These are phyloP conservation scores for Diorhabda elongata DNA, from an alignment of 1,140 invertebrate species.

Conservation along the genomic window DNA sequence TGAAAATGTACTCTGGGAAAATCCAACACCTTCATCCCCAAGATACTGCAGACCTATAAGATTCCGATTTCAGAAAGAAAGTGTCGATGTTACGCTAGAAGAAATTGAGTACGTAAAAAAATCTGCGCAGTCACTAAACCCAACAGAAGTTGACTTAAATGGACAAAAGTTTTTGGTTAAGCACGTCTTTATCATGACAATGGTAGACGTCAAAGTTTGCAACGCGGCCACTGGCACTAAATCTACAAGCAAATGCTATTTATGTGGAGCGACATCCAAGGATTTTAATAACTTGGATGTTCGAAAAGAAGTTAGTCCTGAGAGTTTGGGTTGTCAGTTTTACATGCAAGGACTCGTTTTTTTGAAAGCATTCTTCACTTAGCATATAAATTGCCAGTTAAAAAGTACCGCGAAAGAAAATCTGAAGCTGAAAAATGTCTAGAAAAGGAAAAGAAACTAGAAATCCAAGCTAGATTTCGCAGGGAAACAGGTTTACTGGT, in stretches of 20 bases:
- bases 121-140: not conserved
- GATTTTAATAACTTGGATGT: conserved; percentile 40
- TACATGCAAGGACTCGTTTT: not conserved
- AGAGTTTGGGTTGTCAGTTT: not conserved
- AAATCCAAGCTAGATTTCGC: too few relatives aligned
- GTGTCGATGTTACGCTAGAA: conserved; percentile 16
- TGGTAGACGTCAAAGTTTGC: not conserved
- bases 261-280: conserved; percentile 45
- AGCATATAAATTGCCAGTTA: not conserved
- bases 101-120: not conserved
- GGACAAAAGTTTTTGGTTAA: not conserved
- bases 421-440: too few relatives aligned
- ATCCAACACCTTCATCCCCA: conserved; percentile 28
- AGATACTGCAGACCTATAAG: conserved; percentile 32
- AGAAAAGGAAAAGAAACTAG: too few relatives aligned
- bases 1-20: conserved; percentile 29
- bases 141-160: not conserved
- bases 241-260: conserved; percentile 45
- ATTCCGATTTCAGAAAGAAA: conserved; percentile 15
- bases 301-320: not conserved
- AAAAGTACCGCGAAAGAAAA: not conserved
- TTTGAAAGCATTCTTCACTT: not conserved
- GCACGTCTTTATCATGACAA: not conserved
- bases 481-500: too few relatives aligned
- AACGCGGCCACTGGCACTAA: conserved; percentile 42